Conservation (phyloP, 2,113 vertebrate genomes). For the Poicephalus meyeri region DNA sequence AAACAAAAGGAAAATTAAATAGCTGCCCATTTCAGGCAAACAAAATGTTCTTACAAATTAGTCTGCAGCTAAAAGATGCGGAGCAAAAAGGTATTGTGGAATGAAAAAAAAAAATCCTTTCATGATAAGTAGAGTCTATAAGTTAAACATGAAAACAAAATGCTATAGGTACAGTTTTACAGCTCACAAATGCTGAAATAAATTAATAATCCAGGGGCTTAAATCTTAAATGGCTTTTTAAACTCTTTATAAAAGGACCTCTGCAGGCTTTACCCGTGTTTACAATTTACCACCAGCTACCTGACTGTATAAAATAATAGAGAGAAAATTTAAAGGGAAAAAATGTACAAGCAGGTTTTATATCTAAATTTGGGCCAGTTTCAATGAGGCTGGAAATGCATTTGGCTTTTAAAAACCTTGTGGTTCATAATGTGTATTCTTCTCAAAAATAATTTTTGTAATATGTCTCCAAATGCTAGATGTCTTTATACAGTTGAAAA, state of each 20-base stretch:
- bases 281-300: conserved; percentile 4
- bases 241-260: conserved; percentile 18
- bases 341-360: not conserved
- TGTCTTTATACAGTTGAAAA: not conserved
- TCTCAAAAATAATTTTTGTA: not conserved
- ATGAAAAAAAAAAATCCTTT: conserved; percentile 3
- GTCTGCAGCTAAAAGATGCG: not conserved
- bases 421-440: not conserved
- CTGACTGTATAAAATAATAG: not conserved
- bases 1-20: conserved; percentile 46
- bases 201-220: not conserved
- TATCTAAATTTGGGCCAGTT: not conserved
- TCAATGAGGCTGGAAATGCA: not conserved
- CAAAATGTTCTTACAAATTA: conserved; percentile 51
- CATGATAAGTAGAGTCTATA: not conserved
- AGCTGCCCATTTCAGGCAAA: conserved; percentile 42
- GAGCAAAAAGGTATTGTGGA: conserved; percentile 23
- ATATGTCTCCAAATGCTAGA: not conserved
- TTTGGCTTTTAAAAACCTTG: not conserved
- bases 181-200: not conserved
- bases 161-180: not conserved
- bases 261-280: conserved; percentile 26
- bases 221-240: conserved; percentile 22
- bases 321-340: not conserved
- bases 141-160: not conserved